Conservation (phyloP, 1,140 invertebrate genomes). For the Mamestra configurata region DNA sequence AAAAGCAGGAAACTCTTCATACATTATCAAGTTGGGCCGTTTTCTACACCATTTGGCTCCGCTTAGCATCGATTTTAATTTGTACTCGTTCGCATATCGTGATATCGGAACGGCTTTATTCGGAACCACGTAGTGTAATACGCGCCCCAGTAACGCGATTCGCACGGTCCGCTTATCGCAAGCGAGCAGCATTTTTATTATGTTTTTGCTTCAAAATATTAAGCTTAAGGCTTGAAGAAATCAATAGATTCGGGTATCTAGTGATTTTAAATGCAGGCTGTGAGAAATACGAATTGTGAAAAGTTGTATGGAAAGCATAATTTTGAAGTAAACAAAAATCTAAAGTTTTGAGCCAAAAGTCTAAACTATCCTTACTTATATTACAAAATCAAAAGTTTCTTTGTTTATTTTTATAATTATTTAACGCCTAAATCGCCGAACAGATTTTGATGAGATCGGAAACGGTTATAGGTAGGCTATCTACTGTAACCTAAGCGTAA, state of each 20-base stretch:
- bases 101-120: conserved; percentile 53
- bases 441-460: too few relatives aligned
- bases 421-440: too few relatives aligned
- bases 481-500: too few relatives aligned
- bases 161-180: conserved; percentile 47
- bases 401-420: too few relatives aligned
- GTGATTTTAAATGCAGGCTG: neutral
- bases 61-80: conserved; percentile 63
- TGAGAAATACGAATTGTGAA: neutral
- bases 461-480: too few relatives aligned
- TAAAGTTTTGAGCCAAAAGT: neutral
- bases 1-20: conserved; percentile 16
- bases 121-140: conserved; percentile 52
- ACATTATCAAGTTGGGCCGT: conserved; percentile 61
- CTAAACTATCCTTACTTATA: too few relatives aligned
- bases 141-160: conserved; percentile 55
- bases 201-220: conserved; percentile 32
- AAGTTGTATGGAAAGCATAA: too few relatives aligned
- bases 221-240: conserved; percentile 3
- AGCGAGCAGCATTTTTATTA: conserved; percentile 44
- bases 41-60: conserved; percentile 62
- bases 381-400: too few relatives aligned
- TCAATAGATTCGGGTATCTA: conserved; percentile 4
- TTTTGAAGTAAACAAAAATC: neutral
- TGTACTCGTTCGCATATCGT: conserved; percentile 51